Conservation (phyloP, 2,888 invertebrate genomes). For the Petrolisthes manimaculis region DNA sequence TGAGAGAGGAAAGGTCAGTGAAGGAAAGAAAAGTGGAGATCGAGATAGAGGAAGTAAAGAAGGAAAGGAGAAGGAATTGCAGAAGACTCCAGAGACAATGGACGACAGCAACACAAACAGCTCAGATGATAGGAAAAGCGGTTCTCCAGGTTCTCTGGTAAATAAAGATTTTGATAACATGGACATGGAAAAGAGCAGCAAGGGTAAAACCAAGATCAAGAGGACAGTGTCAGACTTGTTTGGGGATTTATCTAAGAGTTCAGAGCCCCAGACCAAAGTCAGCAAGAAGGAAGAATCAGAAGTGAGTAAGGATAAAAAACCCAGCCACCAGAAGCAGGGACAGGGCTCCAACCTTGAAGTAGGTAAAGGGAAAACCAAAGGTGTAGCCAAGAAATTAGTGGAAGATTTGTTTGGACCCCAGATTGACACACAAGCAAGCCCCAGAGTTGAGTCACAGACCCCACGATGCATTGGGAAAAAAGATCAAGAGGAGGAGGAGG, state of each 20-base stretch:
- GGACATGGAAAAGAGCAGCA: conserved; percentile 1
- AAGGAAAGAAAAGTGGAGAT: neutral
- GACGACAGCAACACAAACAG: neutral
- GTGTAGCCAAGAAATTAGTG: neutral
- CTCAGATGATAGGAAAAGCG: too few relatives aligned
- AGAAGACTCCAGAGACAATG: neutral
- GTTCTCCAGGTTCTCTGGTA: neutral
- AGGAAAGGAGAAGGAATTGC: neutral
- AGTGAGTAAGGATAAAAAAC: neutral
- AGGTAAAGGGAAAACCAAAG: neutral
- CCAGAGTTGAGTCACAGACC: neutral
- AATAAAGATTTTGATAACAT: neutral
- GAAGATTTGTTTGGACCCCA: conserved; percentile 31
- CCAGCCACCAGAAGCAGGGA: neutral
- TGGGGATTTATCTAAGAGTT: neutral
- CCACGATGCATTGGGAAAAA: neutral
- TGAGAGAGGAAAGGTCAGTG: neutral
- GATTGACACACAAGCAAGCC: neutral
- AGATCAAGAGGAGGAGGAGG: conserved; percentile 5
- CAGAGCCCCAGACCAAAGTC: neutral
- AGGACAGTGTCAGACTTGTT: conserved; percentile 12
- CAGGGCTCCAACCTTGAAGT: neutral
- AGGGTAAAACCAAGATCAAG: neutral
- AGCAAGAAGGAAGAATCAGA: neutral
- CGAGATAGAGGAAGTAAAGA: neutral